Percentiles rank a stretch among this genome's conserved stretches.
These are phyloP conservation scores for Norana najaformis DNA, from an alignment of 2,888 invertebrate genomes.

Conservation along the genomic window DNA sequence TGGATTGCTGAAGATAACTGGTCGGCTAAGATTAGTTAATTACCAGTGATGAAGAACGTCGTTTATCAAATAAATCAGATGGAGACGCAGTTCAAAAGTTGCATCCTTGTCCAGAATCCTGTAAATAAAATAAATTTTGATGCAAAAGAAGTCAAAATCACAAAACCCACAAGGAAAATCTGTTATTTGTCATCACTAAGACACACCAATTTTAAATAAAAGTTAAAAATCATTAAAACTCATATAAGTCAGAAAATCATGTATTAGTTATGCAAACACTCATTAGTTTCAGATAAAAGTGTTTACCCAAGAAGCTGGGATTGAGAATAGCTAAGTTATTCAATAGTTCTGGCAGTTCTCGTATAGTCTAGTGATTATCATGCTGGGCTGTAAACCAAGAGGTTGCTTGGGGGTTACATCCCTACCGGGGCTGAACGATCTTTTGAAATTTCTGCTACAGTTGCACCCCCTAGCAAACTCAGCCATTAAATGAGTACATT, in stretches of 20 bases:
- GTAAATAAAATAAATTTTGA: not conserved
- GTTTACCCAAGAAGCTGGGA: not conserved
- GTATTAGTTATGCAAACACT: too few relatives aligned
- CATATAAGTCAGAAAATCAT: too few relatives aligned
- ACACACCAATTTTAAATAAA: not conserved
- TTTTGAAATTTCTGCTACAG: too few relatives aligned
- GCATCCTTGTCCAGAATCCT: conserved; percentile 71
- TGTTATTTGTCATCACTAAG: not conserved
- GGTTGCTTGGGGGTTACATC: too few relatives aligned
- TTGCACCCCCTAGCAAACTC: too few relatives aligned
- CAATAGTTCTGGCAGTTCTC: too few relatives aligned
- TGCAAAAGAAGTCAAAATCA: not conserved
- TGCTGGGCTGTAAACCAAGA: too few relatives aligned
- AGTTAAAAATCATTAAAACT: not conserved
- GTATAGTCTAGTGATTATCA: too few relatives aligned
- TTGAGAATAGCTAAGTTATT: not conserved
- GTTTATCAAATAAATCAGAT: conserved; percentile 97
- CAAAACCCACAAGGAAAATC: not conserved
- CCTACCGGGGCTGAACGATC: too few relatives aligned
- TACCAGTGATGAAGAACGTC: conserved; percentile 88
- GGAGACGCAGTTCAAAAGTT: conserved; percentile 87
- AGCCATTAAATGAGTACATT: too few relatives aligned
- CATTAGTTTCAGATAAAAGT: not conserved
- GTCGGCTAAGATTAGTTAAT: conserved; percentile 45
- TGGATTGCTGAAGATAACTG: too few relatives aligned